Conservation (phyloP, 1,140 invertebrate genomes). For the Piezodorus guildinii region DNA sequence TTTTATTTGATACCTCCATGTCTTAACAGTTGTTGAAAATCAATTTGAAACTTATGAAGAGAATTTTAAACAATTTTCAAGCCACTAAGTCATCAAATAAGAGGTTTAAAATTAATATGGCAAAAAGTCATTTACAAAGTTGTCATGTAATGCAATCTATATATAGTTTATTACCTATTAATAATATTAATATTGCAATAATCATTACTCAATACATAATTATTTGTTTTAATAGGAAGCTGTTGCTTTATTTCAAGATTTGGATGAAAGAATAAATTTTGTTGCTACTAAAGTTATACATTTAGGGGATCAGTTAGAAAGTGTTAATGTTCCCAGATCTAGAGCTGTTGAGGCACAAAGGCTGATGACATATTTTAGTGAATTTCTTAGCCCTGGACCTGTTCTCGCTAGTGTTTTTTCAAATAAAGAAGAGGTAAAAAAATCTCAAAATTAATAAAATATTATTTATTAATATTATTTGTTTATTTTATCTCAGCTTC, state of each 20-base stretch:
- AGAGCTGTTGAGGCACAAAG: conserved; percentile 89
- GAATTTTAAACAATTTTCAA: too few species aligned
- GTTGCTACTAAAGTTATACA: conserved; percentile 96
- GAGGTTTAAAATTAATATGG: too few species aligned
- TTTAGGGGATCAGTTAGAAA: conserved; percentile 93
- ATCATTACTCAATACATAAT: background rate
- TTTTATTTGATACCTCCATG: too few species aligned
- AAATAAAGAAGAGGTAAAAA: conserved; percentile 63
- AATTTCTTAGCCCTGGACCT: conserved; percentile 78
- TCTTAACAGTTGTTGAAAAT: too few species aligned
- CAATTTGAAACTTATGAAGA: too few species aligned
- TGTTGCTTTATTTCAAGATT: conserved; percentile 76
- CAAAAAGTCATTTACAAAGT: too few species aligned
- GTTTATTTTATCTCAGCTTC: too few species aligned
- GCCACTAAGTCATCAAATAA: too few species aligned
- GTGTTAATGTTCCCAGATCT: conserved; percentile 86
- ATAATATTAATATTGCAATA: too few species aligned
- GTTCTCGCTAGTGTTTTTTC: conserved; percentile 76
- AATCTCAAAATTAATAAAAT: conserved; percentile 5
- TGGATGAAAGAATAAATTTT: conserved; percentile 91
- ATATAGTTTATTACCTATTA: too few species aligned
- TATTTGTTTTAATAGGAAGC: conserved; percentile 45
- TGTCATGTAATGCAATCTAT: too few species aligned
- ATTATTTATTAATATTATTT: conserved; percentile 17
- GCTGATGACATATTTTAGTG: conserved; percentile 84